Conservation (phyloP, 2,888 invertebrate genomes). For the Sinopyrophorus schimmeli region DNA sequence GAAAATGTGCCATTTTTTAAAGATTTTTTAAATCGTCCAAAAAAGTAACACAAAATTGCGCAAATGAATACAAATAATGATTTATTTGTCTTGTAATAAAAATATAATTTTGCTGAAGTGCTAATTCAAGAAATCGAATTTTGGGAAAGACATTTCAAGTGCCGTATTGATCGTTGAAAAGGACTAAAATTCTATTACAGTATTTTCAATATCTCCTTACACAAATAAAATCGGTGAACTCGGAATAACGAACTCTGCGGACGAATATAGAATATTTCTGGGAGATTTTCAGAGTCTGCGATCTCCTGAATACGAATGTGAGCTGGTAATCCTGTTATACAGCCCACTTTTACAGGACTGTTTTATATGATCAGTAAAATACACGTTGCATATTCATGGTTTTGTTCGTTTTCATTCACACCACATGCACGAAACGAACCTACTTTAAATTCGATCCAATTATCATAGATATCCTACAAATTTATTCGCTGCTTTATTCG, state of each 20-base stretch:
- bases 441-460: conserved; percentile 46
- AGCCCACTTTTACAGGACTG: conserved; percentile 46
- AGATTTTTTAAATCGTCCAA: too few relatives aligned
- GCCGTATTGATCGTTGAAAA: too few relatives aligned
- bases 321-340: conserved; percentile 45
- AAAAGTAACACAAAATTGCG: too few relatives aligned
- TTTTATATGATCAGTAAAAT: conserved; percentile 49
- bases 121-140: too few relatives aligned
- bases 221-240: conserved; percentile 33
- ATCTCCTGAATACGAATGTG: conserved; percentile 44
- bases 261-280: conserved; percentile 47
- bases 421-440: conserved; percentile 32
- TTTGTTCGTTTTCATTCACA: conserved; percentile 40
- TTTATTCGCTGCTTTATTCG: conserved; percentile 38
- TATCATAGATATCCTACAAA: conserved; percentile 42
- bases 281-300: conserved; percentile 42
- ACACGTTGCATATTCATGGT: conserved; percentile 49
- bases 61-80: too few relatives aligned
- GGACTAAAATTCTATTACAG: conserved; percentile 18
- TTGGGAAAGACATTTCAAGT: too few relatives aligned
- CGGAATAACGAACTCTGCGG: conserved; percentile 36
- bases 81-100: too few relatives aligned
- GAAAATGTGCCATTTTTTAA: too few relatives aligned
- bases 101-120: too few relatives aligned
- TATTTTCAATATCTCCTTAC: conserved; percentile 25